Evolutionary conservation across 1,140 invertebrate genomes (phyloP).

Genomic region (Megathymus violae): DNA sequence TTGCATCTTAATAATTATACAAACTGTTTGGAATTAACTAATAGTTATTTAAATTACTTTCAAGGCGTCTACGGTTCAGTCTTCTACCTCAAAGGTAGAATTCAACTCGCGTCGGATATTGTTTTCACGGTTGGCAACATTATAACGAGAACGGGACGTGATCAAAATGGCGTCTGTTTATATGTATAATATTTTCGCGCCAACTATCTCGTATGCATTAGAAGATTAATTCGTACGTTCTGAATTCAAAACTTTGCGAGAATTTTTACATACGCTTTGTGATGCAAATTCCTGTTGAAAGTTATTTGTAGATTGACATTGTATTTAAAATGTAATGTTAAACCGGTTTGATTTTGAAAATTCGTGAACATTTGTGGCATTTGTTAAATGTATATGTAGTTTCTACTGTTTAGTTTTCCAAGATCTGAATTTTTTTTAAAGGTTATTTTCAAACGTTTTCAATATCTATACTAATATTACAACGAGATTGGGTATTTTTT

Average conservation of each 20-base stretch:
- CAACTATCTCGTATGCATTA: constrained; percentile 25
- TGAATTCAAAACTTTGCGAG: background rate
- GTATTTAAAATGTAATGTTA: no score
- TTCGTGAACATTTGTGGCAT: no score
- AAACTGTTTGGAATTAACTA: background rate
- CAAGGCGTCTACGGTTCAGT: constrained; percentile 25
- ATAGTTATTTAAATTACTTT: background rate
- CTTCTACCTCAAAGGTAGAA: constrained; percentile 49
- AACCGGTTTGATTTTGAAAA: no score
- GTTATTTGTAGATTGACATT: no score
- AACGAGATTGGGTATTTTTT: no score
- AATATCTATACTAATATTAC: no score
- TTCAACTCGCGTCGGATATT: constrained; percentile 57
- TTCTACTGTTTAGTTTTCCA: no score
- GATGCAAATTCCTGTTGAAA: background rate
- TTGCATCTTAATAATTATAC: background rate
- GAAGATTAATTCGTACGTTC: background rate
- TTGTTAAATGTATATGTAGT: no score
- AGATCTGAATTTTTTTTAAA: no score
- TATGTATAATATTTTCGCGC: constrained; percentile 15
- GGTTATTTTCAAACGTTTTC: no score
- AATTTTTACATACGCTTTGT: background rate
- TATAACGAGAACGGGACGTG: constrained; percentile 48
- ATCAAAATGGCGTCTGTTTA: constrained; percentile 33
- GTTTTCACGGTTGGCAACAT: constrained; percentile 63